Conservation (phyloP, 2,888 invertebrate species). For the Toxonevra muliebris region DNA sequence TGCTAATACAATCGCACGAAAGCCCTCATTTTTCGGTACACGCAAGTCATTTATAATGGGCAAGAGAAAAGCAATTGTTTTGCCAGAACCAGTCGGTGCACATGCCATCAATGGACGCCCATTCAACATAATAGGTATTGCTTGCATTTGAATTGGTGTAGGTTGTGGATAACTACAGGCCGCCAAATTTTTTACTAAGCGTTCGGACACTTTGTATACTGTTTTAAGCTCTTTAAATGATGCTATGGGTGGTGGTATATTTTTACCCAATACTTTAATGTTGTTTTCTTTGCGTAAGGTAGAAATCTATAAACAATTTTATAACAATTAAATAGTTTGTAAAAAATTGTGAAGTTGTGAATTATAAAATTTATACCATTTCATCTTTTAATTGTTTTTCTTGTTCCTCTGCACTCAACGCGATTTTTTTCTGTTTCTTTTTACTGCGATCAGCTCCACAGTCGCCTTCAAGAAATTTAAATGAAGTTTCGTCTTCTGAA, state of each 20-base stretch:
- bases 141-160: slow-evolving; percentile 93
- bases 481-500: slow-evolving; percentile 45
- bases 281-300: slow-evolving; percentile 78
- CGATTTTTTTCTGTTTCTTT: slow-evolving; percentile 63
- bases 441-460: background rate
- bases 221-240: slow-evolving; percentile 74
- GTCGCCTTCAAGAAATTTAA: slow-evolving; percentile 42
- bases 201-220: slow-evolving; percentile 68
- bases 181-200: slow-evolving; percentile 75
- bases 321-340: background rate
- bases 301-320: slow-evolving; percentile 69
- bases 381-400: slow-evolving; percentile 44
- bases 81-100: slow-evolving; percentile 98
- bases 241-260: slow-evolving; percentile 79
- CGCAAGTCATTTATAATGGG: slow-evolving; percentile 84
- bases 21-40: slow-evolving; percentile 76
- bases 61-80: slow-evolving; percentile 93
- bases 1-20: slow-evolving; percentile 86
- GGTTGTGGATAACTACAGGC: slow-evolving; percentile 79
- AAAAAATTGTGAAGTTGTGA: background rate
- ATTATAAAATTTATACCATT: slow-evolving; percentile 34
- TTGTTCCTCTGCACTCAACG: slow-evolving; percentile 66
- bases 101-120: slow-evolving; percentile 88
- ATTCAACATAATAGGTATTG: slow-evolving; percentile 87
- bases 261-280: slow-evolving; percentile 81